A percentile compares a stretch with the other conserved stretches of the same genome.
phyloP scores from a whole-genome alignment of 2,797 vertebrate species.

The Mus caroli region DNA sequence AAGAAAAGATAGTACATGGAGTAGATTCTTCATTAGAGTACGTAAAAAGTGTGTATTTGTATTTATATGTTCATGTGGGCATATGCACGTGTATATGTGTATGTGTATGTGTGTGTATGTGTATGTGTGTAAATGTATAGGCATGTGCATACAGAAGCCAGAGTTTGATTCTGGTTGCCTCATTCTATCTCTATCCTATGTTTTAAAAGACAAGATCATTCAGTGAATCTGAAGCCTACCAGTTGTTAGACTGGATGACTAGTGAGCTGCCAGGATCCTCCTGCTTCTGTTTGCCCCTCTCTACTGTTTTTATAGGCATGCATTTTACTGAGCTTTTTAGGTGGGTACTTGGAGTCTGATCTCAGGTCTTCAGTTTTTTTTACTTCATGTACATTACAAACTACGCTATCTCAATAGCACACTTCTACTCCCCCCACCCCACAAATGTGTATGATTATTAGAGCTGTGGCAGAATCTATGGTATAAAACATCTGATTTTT shows the following conservation, averaged over 20 bases:
- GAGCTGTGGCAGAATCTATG: not conserved
- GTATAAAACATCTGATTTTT: not conserved
- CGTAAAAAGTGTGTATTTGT: not conserved
- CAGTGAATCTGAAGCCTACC: not conserved
- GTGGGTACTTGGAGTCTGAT: not conserved
- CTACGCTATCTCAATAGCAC: not conserved
- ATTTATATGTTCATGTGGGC: not conserved
- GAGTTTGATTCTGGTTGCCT: no score
- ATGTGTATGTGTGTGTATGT: not conserved
- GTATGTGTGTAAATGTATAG: not conserved
- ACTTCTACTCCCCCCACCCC: slow-evolving; percentile 1
- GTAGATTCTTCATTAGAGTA: not conserved
- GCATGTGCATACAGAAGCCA: not conserved
- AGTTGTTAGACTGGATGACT: not conserved
- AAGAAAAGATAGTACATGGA: not conserved
- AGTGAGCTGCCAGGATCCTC: not conserved
- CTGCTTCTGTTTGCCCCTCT: not conserved
- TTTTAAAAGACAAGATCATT: not conserved
- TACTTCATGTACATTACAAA: not conserved
- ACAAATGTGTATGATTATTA: slow-evolving; percentile 40
- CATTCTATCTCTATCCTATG: not conserved
- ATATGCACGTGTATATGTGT: not conserved
- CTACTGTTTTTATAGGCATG: not conserved
- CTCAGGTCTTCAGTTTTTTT: not conserved
- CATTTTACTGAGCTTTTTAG: not conserved